These are phyloP conservation scores for Drosophila lowei DNA, from an alignment of 1,140 invertebrate genomes.

Conservation along the genomic window DNA sequence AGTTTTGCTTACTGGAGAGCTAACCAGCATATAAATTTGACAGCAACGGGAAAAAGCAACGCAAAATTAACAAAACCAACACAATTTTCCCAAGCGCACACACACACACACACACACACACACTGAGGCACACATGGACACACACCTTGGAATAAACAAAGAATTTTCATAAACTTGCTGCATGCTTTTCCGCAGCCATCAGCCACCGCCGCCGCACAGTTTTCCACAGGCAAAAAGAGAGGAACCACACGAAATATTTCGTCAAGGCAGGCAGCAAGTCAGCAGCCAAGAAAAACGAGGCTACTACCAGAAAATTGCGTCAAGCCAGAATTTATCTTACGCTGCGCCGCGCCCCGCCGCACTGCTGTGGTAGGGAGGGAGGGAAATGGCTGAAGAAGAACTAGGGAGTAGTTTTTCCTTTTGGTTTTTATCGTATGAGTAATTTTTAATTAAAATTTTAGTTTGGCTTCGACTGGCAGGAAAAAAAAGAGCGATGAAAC, in stretches of 20 bases:
- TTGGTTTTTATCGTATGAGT: constrained; percentile 51
- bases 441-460: constrained; percentile 77
- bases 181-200: constrained; percentile 50
- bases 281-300: constrained; percentile 17
- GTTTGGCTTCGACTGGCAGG: constrained; percentile 27
- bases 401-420: constrained; percentile 4
- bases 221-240: constrained; percentile 9
- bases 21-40: constrained; percentile 79
- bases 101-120: background rate
- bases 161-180: constrained; percentile 78
- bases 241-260: constrained; percentile 73
- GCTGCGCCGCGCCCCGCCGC: background rate
- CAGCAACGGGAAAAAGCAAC: constrained; percentile 44
- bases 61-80: constrained; percentile 77
- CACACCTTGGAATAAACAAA: constrained; percentile 61
- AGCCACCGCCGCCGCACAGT: constrained; percentile 17
- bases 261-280: too few relatives aligned
- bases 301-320: constrained; percentile 54
- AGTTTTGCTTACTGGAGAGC: constrained; percentile 50
- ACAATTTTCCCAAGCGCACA: constrained; percentile 51
- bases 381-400: constrained; percentile 23
- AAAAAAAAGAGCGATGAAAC: constrained; percentile 15
- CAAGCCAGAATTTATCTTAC: constrained; percentile 67
- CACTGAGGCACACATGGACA: background rate
- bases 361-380: constrained; percentile 1